Evolutionary conservation across 2,888 invertebrate species (phyloP), one percentile per base, ranked within the genome.

Genomic region (Leptinotarsa haldemani): DNA sequence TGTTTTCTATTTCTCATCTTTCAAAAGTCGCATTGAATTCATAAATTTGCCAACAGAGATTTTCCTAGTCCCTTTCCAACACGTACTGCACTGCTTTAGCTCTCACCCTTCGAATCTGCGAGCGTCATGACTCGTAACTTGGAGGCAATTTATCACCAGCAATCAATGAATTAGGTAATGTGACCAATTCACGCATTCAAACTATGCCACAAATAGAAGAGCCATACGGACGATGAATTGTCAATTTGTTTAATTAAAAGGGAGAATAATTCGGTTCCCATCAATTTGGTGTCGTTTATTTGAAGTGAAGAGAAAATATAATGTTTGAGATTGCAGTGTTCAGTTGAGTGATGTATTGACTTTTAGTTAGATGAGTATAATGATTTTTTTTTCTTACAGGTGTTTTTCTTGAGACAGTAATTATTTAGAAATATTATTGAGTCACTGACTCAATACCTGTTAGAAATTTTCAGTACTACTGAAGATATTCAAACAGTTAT

Each of bases 121-220:
- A 61, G 22, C 40, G 70, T 65, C 68, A 18, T 70, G 69, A 75
- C 70, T 73, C 70, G 73, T 75, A 76, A 80, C 73, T 77, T 73
- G 74, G 75, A 77, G 71, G 70, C 75, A 77, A 81, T 82, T 82
- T 77, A 82, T 82, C 80, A 82, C 75, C 68, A 68, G 46, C 56
- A 81, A 80, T 80, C 79, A 80, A 80, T 79, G 79, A 79, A 78
- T 78, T 78, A 65, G 76, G 71, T 71, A 78, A 74, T 76, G 76
- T 74, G 76, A 76, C 77, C 69, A 73, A 76, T 76, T 68, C 74
- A 70, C 73, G 70, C 67, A 78, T 74, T 71, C 71, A 72, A 73
- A 75, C 69, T 67, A 58, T 65, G 53, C 71, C 70, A 58, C 70
- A 58, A 65, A 73, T 52, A 70, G 72, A 61, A 73, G 64, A 74